Evolutionary conservation across 1,140 invertebrate genomes (phyloP).

Genomic region (Pectinophora gossypiella): DNA sequence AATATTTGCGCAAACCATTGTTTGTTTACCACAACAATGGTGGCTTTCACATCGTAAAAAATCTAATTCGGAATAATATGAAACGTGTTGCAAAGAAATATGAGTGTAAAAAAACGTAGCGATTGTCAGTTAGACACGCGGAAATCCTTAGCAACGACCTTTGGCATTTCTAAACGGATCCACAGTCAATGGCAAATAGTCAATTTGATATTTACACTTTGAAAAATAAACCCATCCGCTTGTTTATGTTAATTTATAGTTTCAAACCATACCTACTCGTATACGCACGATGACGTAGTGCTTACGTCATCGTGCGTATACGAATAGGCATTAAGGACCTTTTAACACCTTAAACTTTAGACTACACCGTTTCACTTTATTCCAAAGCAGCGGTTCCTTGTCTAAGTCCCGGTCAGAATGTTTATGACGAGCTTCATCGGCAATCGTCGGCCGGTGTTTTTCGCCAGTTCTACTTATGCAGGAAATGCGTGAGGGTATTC

Average conservation of each 20-base stretch:
- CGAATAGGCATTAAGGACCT: too few relatives aligned
- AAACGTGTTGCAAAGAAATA: background rate
- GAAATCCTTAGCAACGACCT: conserved; percentile 3
- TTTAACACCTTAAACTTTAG: too few relatives aligned
- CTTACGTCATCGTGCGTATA: too few relatives aligned
- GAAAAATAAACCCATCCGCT: background rate
- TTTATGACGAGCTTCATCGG: too few relatives aligned
- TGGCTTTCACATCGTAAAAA: conserved; percentile 1
- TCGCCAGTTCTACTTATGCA: conserved; percentile 31
- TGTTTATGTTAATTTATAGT: background rate
- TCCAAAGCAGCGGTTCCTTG: too few relatives aligned
- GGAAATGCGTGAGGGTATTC: conserved; percentile 64
- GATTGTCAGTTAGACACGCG: background rate
- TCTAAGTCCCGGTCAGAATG: too few relatives aligned
- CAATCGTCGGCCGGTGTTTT: conserved; percentile 16
- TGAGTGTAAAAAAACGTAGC: background rate
- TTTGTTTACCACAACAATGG: conserved; percentile 21
- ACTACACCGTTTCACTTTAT: too few relatives aligned
- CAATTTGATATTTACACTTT: background rate
- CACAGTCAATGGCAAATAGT: conserved; percentile 1
- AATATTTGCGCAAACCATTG: conserved; percentile 32
- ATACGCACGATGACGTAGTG: too few relatives aligned
- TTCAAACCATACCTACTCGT: too few relatives aligned
- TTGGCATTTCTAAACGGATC: conserved; percentile 1
- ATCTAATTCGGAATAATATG: background rate